Base-by-base conservation (phyloP, 2,888 invertebrate species). In the Chrysina gloriosa region DNA sequence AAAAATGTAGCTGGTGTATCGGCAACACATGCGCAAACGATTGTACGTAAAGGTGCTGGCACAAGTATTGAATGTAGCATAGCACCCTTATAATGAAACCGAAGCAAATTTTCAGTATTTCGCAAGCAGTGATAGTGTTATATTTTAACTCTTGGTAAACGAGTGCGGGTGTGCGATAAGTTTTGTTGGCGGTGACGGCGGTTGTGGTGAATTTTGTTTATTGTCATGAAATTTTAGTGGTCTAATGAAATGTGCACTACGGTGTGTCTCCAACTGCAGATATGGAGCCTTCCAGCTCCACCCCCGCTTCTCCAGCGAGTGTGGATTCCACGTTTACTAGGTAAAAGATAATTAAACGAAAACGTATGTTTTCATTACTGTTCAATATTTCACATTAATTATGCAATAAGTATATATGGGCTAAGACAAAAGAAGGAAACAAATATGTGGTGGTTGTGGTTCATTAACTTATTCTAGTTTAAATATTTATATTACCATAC, bases 261-360 rank as follows among this genome's bases (percentile, higher is more conserved):
- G 27, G 56, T 56, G 63, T 64, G 65, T 29, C 27, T 29, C 56
- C 56, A 21, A 34, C 16, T 29, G 45, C 39, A 58, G 36, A 65
- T 34, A 83, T 83, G 82, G 83, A 83, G 79, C 79, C 83, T 70
- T 78, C 83, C 72, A 84, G 83, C 77, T 83, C 84, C 74, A 82
- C 82, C 54, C 81, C 81, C 71, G 80, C 77, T 68, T 76, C 82
- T 70, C 79, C 81, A 64, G 77, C 78, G 71, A 78, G 80, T 74
- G 80, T 79, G 66, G 84, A 83, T 76, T 82, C 83, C 63, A 82
- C 84, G 66, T 83, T 80, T 75, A 77, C 81, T 78, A 82, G 83
- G 83, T 80, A 78, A 58, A 58, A 39, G 6, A 3, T 6, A 16
- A 11, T 9, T 3, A 6, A n/a, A 39, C 25, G 11, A 14, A 9